Conservation (phyloP, 2,797 vertebrate species). For the Sebastes aleutianus region DNA sequence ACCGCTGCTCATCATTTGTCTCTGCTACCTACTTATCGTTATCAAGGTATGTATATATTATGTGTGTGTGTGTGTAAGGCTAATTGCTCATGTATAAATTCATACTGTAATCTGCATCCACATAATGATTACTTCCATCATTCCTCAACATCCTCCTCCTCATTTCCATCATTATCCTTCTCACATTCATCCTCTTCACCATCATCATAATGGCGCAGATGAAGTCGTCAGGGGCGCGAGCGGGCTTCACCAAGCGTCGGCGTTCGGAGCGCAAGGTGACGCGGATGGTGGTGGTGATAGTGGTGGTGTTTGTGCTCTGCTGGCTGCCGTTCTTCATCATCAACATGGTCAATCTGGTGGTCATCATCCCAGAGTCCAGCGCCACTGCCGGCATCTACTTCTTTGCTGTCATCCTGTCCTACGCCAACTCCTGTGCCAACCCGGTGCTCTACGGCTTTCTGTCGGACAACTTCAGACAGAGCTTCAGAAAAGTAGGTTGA, state of each 20-base stretch:
- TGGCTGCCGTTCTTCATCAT: conserved; percentile 97
- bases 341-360: conserved; percentile 94
- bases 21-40: conserved; percentile 95
- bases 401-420: conserved; percentile 92
- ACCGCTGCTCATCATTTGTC: conserved; percentile 93
- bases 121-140: neutral
- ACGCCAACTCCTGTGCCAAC: conserved; percentile 97
- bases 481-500: conserved; percentile 87
- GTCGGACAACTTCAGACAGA: conserved; percentile 96
- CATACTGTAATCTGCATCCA: neutral
- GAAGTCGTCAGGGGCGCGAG: conserved; percentile 88
- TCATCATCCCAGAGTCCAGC: conserved; percentile 91
- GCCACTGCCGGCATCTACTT: conserved; percentile 92
- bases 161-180: neutral
- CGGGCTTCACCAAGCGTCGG: conserved; percentile 89
- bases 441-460: conserved; percentile 96
- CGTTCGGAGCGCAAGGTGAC: conserved; percentile 94
- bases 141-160: neutral
- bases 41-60: conserved; percentile 78
- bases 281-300: conserved; percentile 95
- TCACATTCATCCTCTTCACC: neutral
- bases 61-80: neutral
- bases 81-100: conserved; percentile 13
- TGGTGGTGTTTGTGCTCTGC: conserved; percentile 93
- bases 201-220: conserved; percentile 63